Conservation (phyloP, 2,888 invertebrate species). For the Rotaria macrura region DNA sequence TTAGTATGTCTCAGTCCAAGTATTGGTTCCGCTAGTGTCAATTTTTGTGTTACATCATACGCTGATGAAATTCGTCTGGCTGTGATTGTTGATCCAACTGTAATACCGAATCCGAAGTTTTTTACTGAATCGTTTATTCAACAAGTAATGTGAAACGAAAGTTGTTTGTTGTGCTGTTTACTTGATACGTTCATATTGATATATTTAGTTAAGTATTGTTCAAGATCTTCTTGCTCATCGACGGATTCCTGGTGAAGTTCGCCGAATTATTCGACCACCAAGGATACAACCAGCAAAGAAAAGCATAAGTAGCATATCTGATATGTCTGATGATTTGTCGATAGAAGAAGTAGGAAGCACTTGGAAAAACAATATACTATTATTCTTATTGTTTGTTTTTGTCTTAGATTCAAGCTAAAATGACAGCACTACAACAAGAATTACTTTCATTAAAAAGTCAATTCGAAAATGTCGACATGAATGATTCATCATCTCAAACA, state of each 20-base stretch:
- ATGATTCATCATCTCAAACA: neutral
- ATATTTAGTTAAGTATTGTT: neutral
- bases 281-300: neutral
- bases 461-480: constrained; percentile 11
- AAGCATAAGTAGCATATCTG: constrained; percentile 19
- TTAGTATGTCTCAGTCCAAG: constrained; percentile 29
- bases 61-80: constrained; percentile 4
- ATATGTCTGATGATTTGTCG: neutral
- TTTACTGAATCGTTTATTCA: neutral
- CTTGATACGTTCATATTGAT: too few species aligned
- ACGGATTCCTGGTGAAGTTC: constrained; percentile 11
- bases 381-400: neutral
- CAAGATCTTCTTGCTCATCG: constrained; percentile 4
- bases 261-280: constrained; percentile 1
- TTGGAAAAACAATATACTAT: too few species aligned
- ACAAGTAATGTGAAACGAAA: neutral
- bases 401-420: neutral
- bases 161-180: neutral
- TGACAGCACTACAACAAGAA: constrained; percentile 6
- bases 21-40: neutral
- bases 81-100: neutral
- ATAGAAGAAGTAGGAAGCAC: constrained; percentile 11
- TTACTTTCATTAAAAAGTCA: constrained; percentile 17
- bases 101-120: neutral
- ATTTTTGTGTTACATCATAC: constrained; percentile 11